phyloP scores from a whole-genome alignment of 2,888 invertebrate genomes.

The Allolobophora icterica region DNA sequence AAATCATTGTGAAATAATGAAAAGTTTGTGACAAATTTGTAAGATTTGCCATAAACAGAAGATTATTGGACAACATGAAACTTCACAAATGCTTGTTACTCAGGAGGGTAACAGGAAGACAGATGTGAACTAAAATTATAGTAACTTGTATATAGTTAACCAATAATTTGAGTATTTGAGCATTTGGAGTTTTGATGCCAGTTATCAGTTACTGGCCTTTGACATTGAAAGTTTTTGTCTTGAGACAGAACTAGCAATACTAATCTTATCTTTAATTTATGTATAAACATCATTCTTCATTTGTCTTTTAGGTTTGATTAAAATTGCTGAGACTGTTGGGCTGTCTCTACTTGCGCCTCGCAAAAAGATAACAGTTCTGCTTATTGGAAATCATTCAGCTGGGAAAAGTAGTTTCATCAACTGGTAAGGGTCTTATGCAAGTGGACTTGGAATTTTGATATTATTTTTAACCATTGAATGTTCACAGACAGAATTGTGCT shows the following conservation, averaged over 20 bases:
- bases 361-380: conserved; percentile 70
- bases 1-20: no score
- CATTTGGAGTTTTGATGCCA: neutral
- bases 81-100: neutral
- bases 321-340: conserved; percentile 67
- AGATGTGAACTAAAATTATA: neutral
- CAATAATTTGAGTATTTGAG: neutral
- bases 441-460: neutral
- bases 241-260: neutral
- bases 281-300: neutral
- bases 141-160: neutral
- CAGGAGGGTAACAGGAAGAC: neutral
- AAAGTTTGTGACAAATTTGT: no score
- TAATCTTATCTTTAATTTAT: neutral
- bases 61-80: no score
- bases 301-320: conserved; percentile 65
- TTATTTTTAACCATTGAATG: neutral
- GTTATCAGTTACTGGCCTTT: neutral
- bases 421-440: conserved; percentile 66
- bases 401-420: conserved; percentile 72
- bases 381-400: conserved; percentile 72
- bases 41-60: no score
- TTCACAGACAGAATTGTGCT: neutral
- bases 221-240: neutral
- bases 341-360: conserved; percentile 68